Base-by-base conservation (phyloP, 2,797 vertebrate species). In the Pangasius larnaudii region DNA sequence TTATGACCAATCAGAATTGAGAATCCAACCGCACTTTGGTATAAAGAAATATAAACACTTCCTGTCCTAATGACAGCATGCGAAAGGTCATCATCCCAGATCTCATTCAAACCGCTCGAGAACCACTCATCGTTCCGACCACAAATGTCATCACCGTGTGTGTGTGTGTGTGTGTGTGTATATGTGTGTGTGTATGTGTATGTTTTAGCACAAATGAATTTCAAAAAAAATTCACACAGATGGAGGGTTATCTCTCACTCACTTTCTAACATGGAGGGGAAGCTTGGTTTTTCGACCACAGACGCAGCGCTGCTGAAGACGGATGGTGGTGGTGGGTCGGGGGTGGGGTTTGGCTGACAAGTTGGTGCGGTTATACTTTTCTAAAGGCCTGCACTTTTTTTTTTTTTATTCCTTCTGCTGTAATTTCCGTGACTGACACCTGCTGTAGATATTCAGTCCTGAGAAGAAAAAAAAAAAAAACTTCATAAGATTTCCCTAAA, bases 381-480 rank as follows among this genome's bases (percentile, higher is more conserved):
- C 53, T 22, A 80, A 80, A 80, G 51, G 11, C 30, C 90, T 92
- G 36, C 33, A 92, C 82, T 93, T 93, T 91, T 93, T 91, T 92
- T 92, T 10, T 36, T 72, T 1, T 27, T 46, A 18, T 84, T 87
- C 56, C 33, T 75, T 71, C 24, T 36, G 61, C 61, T 80, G 51
- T 79, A 84, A 88, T 88, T 88, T 85, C 53, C 1, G 7, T 85
- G 83, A 88, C 83, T 88, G 87, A 58, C 87, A 88, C 83, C 87
- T 88, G 88, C 85, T 65, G 56, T 56, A 82, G 61, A 78, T 58
- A 84, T 84, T 75, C 78, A 56, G 63, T 42, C 63, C 27, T 24
- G 16, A 72, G 46, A 80, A 51, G 18, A 18, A 0, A 0, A n/a
- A 78, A 30, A 39, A 39, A 39, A 39, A 39, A 81, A 58, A 22